phyloP scores from a whole-genome alignment of 2,888 invertebrate genomes.

The Drosophila limbata region DNA sequence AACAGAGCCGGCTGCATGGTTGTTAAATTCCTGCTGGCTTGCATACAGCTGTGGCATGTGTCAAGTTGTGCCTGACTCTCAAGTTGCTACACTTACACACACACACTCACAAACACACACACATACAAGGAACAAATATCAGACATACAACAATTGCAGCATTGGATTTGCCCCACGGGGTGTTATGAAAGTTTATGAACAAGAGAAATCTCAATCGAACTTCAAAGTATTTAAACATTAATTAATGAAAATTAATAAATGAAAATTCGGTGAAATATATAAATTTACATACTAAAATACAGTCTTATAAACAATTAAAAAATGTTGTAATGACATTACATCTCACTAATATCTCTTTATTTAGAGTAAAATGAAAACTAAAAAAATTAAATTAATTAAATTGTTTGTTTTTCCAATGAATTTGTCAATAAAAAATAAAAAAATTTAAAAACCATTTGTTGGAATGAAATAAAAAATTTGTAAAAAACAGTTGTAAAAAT shows the following conservation, averaged over 20 bases:
- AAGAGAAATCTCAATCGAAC: not conserved
- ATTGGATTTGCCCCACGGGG: slow-evolving; percentile 62
- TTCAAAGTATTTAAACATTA: not conserved
- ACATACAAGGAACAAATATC: slow-evolving; percentile 27
- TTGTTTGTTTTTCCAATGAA: too few species aligned
- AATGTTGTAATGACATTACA: too few species aligned
- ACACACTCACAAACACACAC: slow-evolving; percentile 26
- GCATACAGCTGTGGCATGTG: slow-evolving; percentile 66
- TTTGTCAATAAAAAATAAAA: too few species aligned
- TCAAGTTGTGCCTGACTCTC: slow-evolving; percentile 56
- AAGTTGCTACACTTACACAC: slow-evolving; percentile 37
- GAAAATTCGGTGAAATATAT: too few species aligned
- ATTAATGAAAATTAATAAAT: not conserved
- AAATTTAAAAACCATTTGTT: too few species aligned
- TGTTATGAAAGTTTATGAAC: slow-evolving; percentile 44
- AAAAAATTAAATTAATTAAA: too few species aligned
- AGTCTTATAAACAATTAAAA: not conserved
- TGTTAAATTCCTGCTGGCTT: slow-evolving; percentile 72
- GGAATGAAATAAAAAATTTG: too few species aligned
- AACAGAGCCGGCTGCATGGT: slow-evolving; percentile 67
- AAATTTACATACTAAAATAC: not conserved
- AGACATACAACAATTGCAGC: slow-evolving; percentile 71
- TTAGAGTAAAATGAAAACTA: too few species aligned
- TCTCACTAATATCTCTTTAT: too few species aligned
- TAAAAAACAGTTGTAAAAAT: too few species aligned